phyloP scores from a whole-genome alignment of 2,113 vertebrate species.

The Chinchilla lanigera region DNA sequence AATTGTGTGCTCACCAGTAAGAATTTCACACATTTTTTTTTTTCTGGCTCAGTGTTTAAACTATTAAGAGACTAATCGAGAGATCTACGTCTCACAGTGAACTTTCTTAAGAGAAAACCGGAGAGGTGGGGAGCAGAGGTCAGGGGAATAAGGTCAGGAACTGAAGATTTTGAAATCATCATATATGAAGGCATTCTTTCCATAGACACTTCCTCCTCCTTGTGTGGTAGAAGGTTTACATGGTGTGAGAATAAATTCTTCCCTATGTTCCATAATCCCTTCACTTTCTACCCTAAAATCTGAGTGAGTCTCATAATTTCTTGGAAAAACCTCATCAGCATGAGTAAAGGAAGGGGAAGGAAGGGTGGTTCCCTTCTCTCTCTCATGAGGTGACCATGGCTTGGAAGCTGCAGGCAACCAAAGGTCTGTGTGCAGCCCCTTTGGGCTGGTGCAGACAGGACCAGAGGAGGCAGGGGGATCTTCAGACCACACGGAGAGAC shows the following conservation, averaged over 20 bases:
- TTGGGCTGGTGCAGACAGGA: accelerated
- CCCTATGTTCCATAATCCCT: background rate
- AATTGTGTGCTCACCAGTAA: background rate
- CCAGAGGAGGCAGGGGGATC: accelerated
- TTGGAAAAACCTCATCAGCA: background rate
- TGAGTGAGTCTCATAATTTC: background rate
- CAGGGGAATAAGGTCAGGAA: background rate
- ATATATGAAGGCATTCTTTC: accelerated
- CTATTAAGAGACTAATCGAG: background rate
- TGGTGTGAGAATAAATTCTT: background rate
- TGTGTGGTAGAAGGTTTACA: too few relatives aligned
- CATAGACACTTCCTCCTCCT: too few relatives aligned
- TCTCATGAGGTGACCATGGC: accelerated
- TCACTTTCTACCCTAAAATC: background rate
- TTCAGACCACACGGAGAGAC: accelerated
- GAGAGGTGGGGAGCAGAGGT: background rate
- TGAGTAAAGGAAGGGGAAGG: background rate
- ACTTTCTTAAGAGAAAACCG: background rate
- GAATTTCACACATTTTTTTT: background rate
- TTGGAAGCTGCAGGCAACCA: background rate
- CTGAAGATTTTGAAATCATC: background rate
- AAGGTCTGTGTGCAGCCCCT: background rate
- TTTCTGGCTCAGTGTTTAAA: background rate
- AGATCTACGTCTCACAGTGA: background rate
- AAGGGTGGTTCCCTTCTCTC: accelerated